Conservation (phyloP, 35 echinoderm and acorn worm species). For the Nesometra sesokonis region DNA sequence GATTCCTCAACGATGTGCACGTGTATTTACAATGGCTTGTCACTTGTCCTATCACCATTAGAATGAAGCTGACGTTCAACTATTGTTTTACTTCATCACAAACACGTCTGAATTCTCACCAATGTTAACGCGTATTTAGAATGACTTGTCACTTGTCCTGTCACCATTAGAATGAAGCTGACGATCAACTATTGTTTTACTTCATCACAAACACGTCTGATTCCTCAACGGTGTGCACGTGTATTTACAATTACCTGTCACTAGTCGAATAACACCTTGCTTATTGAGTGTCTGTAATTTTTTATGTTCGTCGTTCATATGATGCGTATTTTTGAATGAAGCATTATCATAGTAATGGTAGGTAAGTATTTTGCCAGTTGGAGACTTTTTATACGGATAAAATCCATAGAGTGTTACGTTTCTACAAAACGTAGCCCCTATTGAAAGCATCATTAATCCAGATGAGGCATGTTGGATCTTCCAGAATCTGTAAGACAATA, state of each 20-base stretch:
- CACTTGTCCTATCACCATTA: too few species aligned
- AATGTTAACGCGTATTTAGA: too few species aligned
- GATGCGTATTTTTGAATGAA: background rate
- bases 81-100: too few species aligned
- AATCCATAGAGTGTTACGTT: slow-evolving; percentile 24
- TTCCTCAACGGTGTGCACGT: too few species aligned
- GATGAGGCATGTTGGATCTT: background rate
- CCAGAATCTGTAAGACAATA: slow-evolving; percentile 22
- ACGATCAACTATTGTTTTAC: too few species aligned
- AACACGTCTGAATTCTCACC: too few species aligned
- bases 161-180: too few species aligned
- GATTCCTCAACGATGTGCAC: too few species aligned
- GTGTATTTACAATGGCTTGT: too few species aligned
- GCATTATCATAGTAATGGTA: background rate
- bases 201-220: too few species aligned
- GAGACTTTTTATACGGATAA: background rate
- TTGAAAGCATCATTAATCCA: slow-evolving; percentile 16
- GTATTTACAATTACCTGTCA: background rate
- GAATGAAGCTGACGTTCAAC: too few species aligned
- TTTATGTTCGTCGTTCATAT: background rate
- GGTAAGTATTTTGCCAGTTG: background rate
- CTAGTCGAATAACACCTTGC: background rate
- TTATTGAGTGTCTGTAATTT: background rate
- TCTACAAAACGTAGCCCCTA: slow-evolving; percentile 27
- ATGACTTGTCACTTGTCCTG: too few species aligned